Conservation (phyloP, 2,888 invertebrate species). For the Cryptocephalus primarius region DNA sequence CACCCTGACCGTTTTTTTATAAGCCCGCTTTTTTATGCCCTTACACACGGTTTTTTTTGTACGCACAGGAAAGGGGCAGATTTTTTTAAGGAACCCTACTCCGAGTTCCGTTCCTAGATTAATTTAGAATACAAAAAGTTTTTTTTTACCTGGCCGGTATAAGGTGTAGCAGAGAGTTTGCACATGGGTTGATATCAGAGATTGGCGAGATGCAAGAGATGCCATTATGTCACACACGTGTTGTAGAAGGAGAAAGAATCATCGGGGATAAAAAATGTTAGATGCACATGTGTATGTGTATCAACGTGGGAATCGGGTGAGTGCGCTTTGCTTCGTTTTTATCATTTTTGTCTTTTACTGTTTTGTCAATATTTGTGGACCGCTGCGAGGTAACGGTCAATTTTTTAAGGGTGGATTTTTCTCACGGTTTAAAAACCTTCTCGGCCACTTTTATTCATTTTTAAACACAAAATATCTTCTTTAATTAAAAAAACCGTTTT, state of each 20-base stretch:
- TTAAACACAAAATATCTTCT: too few relatives aligned
- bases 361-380: slow-evolving; percentile 32
- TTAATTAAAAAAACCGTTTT: too few relatives aligned
- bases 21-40: slow-evolving; percentile 36
- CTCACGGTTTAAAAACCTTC: not conserved
- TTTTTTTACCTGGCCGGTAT: slow-evolving; percentile 32
- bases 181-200: slow-evolving; percentile 10
- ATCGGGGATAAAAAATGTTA: slow-evolving; percentile 25
- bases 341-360: slow-evolving; percentile 23
- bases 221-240: slow-evolving; percentile 27
- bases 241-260: slow-evolving; percentile 24
- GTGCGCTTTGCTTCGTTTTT: slow-evolving; percentile 11
- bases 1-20: slow-evolving; percentile 33
- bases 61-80: slow-evolving; percentile 38
- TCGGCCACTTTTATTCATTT: too few relatives aligned
- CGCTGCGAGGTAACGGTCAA: not conserved
- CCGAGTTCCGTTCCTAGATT: slow-evolving; percentile 38
- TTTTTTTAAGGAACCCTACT: slow-evolving; percentile 39
- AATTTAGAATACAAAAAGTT: slow-evolving; percentile 33
- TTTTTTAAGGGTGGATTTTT: not conserved
- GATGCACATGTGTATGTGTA: slow-evolving; percentile 13
- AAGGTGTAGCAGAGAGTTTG: slow-evolving; percentile 8
- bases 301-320: slow-evolving; percentile 3
- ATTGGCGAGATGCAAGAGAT: slow-evolving; percentile 18
- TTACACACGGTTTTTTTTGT: slow-evolving; percentile 26